phyloP scores from a whole-genome alignment of 2,113 vertebrate genomes.

The Thamnophis sirtalis region DNA sequence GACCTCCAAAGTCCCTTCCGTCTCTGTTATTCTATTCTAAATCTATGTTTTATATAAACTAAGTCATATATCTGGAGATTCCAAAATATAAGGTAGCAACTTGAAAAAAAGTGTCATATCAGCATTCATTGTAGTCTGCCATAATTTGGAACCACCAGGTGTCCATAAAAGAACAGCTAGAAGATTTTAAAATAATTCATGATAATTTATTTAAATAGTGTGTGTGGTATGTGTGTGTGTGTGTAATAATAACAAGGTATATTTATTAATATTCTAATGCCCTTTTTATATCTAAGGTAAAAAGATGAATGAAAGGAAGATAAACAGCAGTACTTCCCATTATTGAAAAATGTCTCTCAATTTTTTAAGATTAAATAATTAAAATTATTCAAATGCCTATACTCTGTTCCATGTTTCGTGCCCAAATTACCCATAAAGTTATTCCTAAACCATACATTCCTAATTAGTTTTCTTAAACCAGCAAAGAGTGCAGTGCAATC shows the following conservation, averaged over 20 bases:
- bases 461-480: slow-evolving; percentile 5
- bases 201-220: neutral
- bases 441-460: slow-evolving; percentile 12
- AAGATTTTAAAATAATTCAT: neutral
- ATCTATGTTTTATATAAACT: slow-evolving; percentile 24
- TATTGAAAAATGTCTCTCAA: slow-evolving; percentile 15
- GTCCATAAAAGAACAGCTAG: neutral
- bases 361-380: neutral
- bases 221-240: no score
- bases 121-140: slow-evolving; percentile 22
- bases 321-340: neutral
- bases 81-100: slow-evolving; percentile 18
- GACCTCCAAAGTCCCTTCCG: no score
- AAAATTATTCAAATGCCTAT: slow-evolving; percentile 13
- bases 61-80: slow-evolving; percentile 38
- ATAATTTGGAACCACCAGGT: neutral
- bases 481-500: slow-evolving; percentile 21
- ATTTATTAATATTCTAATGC: neutral
- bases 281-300: neutral
- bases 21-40: no score
- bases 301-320: neutral
- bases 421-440: slow-evolving; percentile 5
- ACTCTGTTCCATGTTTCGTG: neutral
- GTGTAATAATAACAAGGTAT: no score
- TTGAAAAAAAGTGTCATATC: slow-evolving; percentile 37